These are phyloP conservation scores for Eristalinus aeneus DNA, from an alignment of 2,888 invertebrate genomes.

Conservation along the genomic window DNA sequence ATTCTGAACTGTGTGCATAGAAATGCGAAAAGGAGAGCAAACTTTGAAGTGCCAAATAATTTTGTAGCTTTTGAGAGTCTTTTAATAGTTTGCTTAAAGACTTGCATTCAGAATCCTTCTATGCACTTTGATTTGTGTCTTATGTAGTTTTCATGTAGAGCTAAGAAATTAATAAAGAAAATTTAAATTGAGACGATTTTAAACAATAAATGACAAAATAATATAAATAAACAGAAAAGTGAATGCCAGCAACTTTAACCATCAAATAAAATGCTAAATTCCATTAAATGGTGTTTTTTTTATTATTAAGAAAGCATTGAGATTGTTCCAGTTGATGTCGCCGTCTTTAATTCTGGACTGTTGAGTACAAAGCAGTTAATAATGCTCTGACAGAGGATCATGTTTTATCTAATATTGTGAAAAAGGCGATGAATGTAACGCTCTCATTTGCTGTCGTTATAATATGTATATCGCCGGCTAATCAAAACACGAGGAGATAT, in stretches of 20 bases:
- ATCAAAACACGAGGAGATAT: too few relatives aligned
- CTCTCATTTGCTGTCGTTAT: too few relatives aligned
- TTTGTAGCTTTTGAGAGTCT: slow-evolving; percentile 39
- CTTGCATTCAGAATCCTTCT: slow-evolving; percentile 32
- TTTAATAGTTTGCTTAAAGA: slow-evolving; percentile 14
- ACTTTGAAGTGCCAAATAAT: slow-evolving; percentile 63
- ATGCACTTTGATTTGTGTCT: slow-evolving; percentile 57
- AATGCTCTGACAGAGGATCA: too few relatives aligned
- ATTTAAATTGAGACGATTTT: background rate
- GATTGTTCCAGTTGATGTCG: too few relatives aligned
- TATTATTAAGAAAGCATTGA: too few relatives aligned
- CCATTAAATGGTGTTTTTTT: background rate
- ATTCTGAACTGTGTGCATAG: background rate
- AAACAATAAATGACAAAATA: background rate
- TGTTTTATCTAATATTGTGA: too few relatives aligned
- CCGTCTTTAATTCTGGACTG: too few relatives aligned
- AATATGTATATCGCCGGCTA: too few relatives aligned
- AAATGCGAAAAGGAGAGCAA: slow-evolving; percentile 10
- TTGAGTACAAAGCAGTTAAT: too few relatives aligned
- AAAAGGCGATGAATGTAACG: too few relatives aligned
- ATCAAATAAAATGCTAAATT: slow-evolving; percentile 55
- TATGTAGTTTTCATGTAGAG: slow-evolving; percentile 30
- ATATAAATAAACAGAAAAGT: slow-evolving; percentile 16
- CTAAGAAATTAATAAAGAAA: slow-evolving; percentile 29
- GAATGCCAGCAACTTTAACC: slow-evolving; percentile 21